phyloP scores from a whole-genome alignment of 2,797 vertebrate species.

The Tinamus major region DNA sequence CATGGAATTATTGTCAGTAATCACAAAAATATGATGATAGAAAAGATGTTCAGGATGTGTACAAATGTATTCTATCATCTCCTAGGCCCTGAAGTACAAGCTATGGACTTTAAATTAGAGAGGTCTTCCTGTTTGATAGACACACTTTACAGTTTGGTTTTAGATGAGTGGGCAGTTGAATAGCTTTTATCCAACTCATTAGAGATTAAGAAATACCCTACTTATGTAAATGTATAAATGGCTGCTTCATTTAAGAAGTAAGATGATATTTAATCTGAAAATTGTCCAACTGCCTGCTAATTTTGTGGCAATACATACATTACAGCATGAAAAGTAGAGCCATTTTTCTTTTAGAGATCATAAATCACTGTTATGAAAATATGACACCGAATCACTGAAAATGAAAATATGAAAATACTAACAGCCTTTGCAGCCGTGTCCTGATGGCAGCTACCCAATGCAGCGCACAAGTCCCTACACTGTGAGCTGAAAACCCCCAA shows the following conservation, averaged over 20 bases:
- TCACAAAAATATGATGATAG: not conserved
- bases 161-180: not conserved
- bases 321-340: not conserved
- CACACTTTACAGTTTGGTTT: not conserved
- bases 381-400: too few relatives aligned
- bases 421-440: too few relatives aligned
- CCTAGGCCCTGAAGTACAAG: not conserved
- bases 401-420: too few relatives aligned
- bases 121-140: not conserved
- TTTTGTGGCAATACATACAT: not conserved
- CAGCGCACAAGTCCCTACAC: too few relatives aligned
- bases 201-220: not conserved
- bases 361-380: not conserved
- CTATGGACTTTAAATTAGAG: not conserved
- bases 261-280: not conserved
- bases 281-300: not conserved
- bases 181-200: not conserved
- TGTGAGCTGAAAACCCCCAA: too few relatives aligned
- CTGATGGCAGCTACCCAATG: too few relatives aligned
- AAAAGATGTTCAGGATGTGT: not conserved
- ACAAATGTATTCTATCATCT: not conserved
- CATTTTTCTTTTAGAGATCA: too few relatives aligned
- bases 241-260: not conserved
- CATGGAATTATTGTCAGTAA: not conserved
- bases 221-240: not conserved